Percentiles rank a stretch among this genome's conserved stretches.
Conservation (phyloP, 2,888 invertebrate genomes). For the Phyllotreta striolata region DNA sequence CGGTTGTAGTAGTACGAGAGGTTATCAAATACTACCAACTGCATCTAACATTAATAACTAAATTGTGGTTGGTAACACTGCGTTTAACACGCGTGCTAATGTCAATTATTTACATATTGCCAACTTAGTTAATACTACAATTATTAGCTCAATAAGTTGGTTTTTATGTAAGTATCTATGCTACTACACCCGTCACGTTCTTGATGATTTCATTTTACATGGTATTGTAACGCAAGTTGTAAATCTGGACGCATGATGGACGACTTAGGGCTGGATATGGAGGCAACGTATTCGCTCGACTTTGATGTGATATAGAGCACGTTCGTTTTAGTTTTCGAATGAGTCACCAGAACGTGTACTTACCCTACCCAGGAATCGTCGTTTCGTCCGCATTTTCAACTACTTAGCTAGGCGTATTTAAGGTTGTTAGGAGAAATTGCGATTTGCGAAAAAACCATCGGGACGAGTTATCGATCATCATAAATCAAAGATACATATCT, state of each 20-base stretch:
- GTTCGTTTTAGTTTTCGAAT: conserved; percentile 3
- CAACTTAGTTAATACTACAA: too few species aligned
- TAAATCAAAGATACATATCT: conserved; percentile 37
- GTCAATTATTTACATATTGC: too few species aligned
- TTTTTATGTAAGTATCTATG: neutral
- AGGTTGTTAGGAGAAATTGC: too few species aligned
- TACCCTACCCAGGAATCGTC: conserved; percentile 8
- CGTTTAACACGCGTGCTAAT: too few species aligned
- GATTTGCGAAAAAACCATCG: too few species aligned
- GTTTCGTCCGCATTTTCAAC: too few species aligned
- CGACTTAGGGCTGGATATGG: neutral
- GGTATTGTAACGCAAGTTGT: conserved; percentile 35
- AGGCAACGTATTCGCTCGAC: conserved; percentile 1
- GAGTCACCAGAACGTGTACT: conserved; percentile 14
- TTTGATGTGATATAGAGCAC: conserved; percentile 15
- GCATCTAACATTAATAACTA: too few species aligned
- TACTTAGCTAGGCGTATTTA: too few species aligned
- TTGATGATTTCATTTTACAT: conserved; percentile 58
- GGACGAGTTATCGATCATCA: conserved; percentile 20
- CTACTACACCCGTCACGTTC: conserved; percentile 55
- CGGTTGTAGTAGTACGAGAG: conserved; percentile 30
- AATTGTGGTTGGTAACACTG: too few species aligned
- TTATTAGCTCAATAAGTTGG: too few species aligned
- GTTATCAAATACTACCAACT: neutral
- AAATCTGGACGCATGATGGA: conserved; percentile 18